phyloP scores from a whole-genome alignment of 2,113 vertebrate species.

The Varanus salvator region DNA sequence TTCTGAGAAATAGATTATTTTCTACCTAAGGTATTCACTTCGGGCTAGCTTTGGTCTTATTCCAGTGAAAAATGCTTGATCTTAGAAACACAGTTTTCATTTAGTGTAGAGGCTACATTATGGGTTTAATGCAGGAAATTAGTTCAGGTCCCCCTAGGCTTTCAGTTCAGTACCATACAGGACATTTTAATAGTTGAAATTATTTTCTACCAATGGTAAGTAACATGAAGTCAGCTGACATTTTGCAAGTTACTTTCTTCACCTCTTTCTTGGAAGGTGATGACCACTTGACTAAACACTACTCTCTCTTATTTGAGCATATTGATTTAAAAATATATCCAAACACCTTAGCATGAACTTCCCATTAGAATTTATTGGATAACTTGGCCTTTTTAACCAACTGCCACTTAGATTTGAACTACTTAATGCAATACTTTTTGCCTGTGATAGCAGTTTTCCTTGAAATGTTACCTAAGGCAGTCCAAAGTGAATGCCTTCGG shows the following conservation, averaged over 20 bases:
- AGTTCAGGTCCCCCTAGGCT: background rate
- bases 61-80: background rate
- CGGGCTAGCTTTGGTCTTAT: background rate
- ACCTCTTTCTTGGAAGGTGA: background rate
- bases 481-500: background rate
- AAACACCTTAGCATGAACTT: background rate
- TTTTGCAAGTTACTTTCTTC: conserved; percentile 6
- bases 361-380: background rate
- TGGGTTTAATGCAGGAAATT: background rate
- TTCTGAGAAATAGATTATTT: background rate
- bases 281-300: background rate
- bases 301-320: background rate
- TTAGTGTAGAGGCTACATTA: background rate
- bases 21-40: background rate
- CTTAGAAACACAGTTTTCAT: background rate
- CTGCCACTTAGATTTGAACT: background rate
- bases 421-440: background rate
- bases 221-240: background rate
- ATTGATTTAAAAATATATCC: background rate
- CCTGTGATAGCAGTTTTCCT: background rate
- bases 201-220: background rate
- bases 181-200: background rate
- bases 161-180: background rate
- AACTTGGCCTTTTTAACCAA: background rate
- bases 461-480: background rate